Conservation (phyloP, 1,140 invertebrate species). For the Lutraria rhynchaena region DNA sequence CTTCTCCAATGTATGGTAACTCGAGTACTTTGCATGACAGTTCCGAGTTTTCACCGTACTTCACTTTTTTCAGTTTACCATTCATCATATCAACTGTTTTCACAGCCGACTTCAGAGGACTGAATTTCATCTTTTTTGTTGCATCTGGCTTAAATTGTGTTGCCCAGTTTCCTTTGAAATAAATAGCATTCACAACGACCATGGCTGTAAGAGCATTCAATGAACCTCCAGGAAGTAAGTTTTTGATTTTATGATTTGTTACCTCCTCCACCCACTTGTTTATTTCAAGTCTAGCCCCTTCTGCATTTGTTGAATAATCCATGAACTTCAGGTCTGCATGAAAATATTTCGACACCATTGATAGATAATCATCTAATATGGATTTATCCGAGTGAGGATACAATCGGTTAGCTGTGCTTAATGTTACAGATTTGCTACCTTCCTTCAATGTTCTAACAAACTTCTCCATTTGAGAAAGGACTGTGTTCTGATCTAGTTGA, state of each 20-base stretch:
- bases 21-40: slow-evolving; percentile 88
- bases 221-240: slow-evolving; percentile 83
- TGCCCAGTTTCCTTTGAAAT: slow-evolving; percentile 90
- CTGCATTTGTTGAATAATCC: slow-evolving; percentile 10
- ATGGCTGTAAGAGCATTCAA: slow-evolving; percentile 85
- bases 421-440: slow-evolving; percentile 10
- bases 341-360: slow-evolving; percentile 8
- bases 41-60: slow-evolving; percentile 86
- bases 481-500: neutral
- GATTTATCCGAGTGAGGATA: slow-evolving; percentile 24
- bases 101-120: slow-evolving; percentile 20
- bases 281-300: slow-evolving; percentile 81
- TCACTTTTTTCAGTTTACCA: slow-evolving; percentile 74
- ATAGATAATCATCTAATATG: slow-evolving; percentile 29
- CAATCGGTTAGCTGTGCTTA: slow-evolving; percentile 29
- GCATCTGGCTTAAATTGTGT: slow-evolving; percentile 85
- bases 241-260: slow-evolving; percentile 86
- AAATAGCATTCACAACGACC: slow-evolving; percentile 89
- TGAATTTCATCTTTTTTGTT: slow-evolving; percentile 83
- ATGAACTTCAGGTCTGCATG: slow-evolving; percentile 4
- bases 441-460: slow-evolving; percentile 8
- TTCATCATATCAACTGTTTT: slow-evolving; percentile 80
- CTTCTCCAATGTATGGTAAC: slow-evolving; percentile 87
- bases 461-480: slow-evolving; percentile 13
- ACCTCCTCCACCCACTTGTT: slow-evolving; percentile 87